These are phyloP conservation scores for Troides aeacus DNA, from an alignment of 2,888 invertebrate species.

Conservation along the genomic window DNA sequence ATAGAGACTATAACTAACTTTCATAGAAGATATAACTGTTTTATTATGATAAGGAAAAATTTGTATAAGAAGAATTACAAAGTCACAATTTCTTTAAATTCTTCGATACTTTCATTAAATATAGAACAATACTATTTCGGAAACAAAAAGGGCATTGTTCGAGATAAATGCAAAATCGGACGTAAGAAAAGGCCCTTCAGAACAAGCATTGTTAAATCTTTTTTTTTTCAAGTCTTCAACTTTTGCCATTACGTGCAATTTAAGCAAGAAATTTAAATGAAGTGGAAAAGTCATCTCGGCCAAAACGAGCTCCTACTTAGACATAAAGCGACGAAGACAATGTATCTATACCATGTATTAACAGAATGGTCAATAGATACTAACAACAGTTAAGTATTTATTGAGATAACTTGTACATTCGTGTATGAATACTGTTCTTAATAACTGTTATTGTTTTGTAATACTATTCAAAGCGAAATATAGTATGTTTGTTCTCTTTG, in stretches of 20 bases:
- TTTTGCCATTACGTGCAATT: slow-evolving; percentile 75
- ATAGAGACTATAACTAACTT: no score
- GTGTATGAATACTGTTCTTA: no score
- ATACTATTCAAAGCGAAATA: no score
- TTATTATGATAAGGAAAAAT: neutral
- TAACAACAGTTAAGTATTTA: no score
- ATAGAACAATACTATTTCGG: slow-evolving; percentile 26
- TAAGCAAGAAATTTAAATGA: slow-evolving; percentile 77
- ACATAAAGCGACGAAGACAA: neutral
- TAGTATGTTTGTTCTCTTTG: no score
- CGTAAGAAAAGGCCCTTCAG: slow-evolving; percentile 62
- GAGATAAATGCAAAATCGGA: slow-evolving; percentile 58
- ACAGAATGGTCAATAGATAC: no score
- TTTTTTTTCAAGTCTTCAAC: slow-evolving; percentile 61
- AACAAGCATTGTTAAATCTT: slow-evolving; percentile 79
- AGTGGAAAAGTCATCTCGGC: slow-evolving; percentile 64
- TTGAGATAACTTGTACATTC: no score
- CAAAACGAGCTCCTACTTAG: slow-evolving; percentile 12
- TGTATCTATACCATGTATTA: neutral
- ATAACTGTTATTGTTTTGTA: no score
- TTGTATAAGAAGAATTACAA: neutral
- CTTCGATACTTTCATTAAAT: slow-evolving; percentile 18
- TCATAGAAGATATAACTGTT: no score
- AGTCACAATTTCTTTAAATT: neutral
- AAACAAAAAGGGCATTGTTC: slow-evolving; percentile 48